A percentile compares a stretch with the other conserved stretches of the same genome.
These are phyloP conservation scores for Xenopus petersii DNA, from an alignment of 2,797 vertebrate species.

Conservation along the genomic window DNA sequence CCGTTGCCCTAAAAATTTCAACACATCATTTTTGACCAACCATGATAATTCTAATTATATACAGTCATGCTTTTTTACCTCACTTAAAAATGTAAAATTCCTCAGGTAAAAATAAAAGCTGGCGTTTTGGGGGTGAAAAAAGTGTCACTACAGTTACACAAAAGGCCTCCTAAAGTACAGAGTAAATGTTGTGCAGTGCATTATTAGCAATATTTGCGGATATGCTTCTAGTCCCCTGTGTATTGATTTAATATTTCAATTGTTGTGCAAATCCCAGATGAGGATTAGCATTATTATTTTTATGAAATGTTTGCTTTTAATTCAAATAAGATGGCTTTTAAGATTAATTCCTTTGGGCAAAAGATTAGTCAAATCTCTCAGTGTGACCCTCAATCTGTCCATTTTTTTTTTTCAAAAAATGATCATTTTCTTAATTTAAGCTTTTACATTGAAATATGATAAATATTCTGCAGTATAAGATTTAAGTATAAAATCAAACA, in stretches of 20 bases:
- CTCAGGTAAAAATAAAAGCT: conserved; percentile 29
- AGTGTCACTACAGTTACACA: background rate
- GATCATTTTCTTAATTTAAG: background rate
- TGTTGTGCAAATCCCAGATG: conserved; percentile 21
- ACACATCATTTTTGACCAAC: conserved; percentile 42
- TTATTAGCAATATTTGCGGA: conserved; percentile 25
- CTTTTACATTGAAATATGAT: background rate
- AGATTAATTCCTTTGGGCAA: conserved; percentile 35
- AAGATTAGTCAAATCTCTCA: conserved; percentile 24
- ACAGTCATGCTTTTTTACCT: conserved; percentile 35
- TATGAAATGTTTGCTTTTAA: conserved; percentile 37
- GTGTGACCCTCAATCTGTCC: background rate
- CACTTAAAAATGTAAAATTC: conserved; percentile 16
- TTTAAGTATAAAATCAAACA: too few relatives aligned
- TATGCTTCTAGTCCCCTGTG: background rate
- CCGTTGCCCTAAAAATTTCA: conserved; percentile 36
- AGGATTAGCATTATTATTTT: conserved; percentile 34
- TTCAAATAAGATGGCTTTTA: conserved; percentile 31
- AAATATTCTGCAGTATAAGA: background rate
- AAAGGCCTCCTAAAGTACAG: conserved; percentile 12
- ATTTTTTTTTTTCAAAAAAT: background rate
- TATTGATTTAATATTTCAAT: conserved; percentile 44
- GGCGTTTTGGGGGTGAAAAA: conserved; percentile 1
- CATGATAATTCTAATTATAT: conserved; percentile 42
- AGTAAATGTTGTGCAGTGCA: background rate